Base-by-base conservation (phyloP, 2,113 vertebrate species). In the Azemiops feae region DNA sequence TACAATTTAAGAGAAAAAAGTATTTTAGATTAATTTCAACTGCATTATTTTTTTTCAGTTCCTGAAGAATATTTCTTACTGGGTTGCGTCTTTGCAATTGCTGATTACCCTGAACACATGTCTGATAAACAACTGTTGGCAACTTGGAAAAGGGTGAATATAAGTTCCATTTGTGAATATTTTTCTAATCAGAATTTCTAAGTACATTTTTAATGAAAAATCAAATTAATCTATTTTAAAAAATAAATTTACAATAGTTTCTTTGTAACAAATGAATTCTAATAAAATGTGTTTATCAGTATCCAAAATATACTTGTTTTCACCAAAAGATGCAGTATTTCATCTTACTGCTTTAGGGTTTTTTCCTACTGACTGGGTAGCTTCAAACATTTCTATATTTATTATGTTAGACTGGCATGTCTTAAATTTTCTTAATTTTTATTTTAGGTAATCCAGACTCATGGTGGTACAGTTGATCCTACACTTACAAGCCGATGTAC, bases 61-160 rank as follows among this genome's bases (percentile, higher is more conserved):
- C 99, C 99, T 90, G 98, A 98, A 95, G 99, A 99, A 0, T 98
- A 98, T 96, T 99, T 99, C 95, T 96, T 99, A 20, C 94, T 99
- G 88, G 99, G 99, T 86, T 99, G 99, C 93, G 98, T 99, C 89
- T 99, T 99, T 96, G 98, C 98, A 43, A 97, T 99, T 60, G 99
- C 99, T 23, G 99, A 99, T 97, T 99, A 99, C 91, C 99, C 99
- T 1, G 99, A 99, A 55, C 99, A 99, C 97, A 99, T 99, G 98
- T 98, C 98, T 87, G 99, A 99, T 96, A 99, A 99, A 92, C 99
- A 99, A 95, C 98, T 99, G 8, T 95, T 99, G 89, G 98, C 98
- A 0, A 99, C 99, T 5, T 99, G 99, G 99, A 99, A 99, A 94
- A 97, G 98, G 98, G 99, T 99, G 96, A 98, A 98, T 93, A 92